These are phyloP conservation scores for Orgyia antiqua DNA, from an alignment of 2,888 invertebrate species.

Conservation along the genomic window DNA sequence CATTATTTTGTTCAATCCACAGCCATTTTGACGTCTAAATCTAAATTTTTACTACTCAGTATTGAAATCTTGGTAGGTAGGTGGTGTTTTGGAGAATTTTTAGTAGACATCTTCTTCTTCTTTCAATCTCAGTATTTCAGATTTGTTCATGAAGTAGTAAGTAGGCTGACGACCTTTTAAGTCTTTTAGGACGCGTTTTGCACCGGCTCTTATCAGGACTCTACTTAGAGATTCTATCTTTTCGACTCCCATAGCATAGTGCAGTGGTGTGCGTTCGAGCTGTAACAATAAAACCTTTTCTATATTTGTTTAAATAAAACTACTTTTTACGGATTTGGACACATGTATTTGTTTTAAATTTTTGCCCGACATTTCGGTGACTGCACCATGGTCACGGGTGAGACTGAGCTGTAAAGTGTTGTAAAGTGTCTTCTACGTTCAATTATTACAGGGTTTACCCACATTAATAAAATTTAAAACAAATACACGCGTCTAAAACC, in stretches of 20 bases:
- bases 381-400: too few species aligned
- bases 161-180: slow-evolving; percentile 92
- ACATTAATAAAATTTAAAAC: too few species aligned
- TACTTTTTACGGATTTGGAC: too few species aligned
- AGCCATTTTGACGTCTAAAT: slow-evolving; percentile 27
- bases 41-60: slow-evolving; percentile 4
- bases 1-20: slow-evolving; percentile 30
- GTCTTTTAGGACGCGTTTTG: slow-evolving; percentile 90
- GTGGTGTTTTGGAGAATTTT: slow-evolving; percentile 8
- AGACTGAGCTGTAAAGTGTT: too few species aligned
- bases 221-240: slow-evolving; percentile 89
- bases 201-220: slow-evolving; percentile 89
- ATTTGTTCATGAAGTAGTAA: slow-evolving; percentile 95
- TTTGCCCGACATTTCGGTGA: too few species aligned
- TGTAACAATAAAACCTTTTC: slow-evolving; percentile 42
- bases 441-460: too few species aligned
- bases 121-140: slow-evolving; percentile 89
- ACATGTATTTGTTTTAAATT: too few species aligned
- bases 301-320: too few species aligned
- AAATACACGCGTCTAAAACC: too few species aligned
- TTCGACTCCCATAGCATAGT: slow-evolving; percentile 94
- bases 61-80: too few species aligned
- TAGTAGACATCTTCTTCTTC: slow-evolving; percentile 87
- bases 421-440: too few species aligned
- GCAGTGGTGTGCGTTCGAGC: slow-evolving; percentile 92